These are phyloP conservation scores for Seriola rivoliana DNA, from an alignment of 2,113 vertebrate species.

Conservation along the genomic window DNA sequence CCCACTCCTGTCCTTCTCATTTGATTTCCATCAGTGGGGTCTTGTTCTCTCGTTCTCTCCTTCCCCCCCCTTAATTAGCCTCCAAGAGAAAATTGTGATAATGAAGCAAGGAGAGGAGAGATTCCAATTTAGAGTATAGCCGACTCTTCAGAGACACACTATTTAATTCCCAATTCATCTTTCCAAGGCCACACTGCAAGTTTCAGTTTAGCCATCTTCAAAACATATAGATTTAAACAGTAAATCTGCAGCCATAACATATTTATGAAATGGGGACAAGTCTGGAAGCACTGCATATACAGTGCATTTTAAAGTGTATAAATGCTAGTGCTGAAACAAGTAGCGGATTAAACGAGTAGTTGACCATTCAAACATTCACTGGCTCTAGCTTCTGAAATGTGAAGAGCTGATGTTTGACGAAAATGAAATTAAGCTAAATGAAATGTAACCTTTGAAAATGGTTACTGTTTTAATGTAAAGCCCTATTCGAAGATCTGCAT, in stretches of 20 bases:
- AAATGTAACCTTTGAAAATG: neutral
- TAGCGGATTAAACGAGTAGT: neutral
- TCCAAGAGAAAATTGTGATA: conserved; percentile 71
- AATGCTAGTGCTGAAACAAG: neutral
- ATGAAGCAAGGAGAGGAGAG: conserved; percentile 64
- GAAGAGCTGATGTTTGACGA: neutral
- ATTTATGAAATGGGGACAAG: neutral
- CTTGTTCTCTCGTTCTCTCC: conserved; percentile 67
- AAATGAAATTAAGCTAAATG: neutral
- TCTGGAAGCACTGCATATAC: neutral
- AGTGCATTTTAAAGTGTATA: neutral
- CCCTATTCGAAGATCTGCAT: neutral
- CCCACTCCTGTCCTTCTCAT: conserved; percentile 68
- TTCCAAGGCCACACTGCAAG: conserved; percentile 61
- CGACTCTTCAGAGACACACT: conserved; percentile 59
- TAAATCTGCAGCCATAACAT: conserved; percentile 19
- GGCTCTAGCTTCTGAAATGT: neutral
- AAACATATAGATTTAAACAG: conserved; percentile 13
- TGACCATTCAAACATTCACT: neutral
- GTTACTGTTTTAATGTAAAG: neutral
- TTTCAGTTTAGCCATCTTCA: conserved; percentile 17
- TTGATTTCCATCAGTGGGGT: conserved; percentile 78
- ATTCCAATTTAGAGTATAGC: conserved; percentile 70
- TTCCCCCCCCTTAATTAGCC: conserved; percentile 76
- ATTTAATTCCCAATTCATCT: conserved; percentile 59